phyloP scores from a whole-genome alignment of 1,140 invertebrate species.

The Oncopeltus fasciatus region DNA sequence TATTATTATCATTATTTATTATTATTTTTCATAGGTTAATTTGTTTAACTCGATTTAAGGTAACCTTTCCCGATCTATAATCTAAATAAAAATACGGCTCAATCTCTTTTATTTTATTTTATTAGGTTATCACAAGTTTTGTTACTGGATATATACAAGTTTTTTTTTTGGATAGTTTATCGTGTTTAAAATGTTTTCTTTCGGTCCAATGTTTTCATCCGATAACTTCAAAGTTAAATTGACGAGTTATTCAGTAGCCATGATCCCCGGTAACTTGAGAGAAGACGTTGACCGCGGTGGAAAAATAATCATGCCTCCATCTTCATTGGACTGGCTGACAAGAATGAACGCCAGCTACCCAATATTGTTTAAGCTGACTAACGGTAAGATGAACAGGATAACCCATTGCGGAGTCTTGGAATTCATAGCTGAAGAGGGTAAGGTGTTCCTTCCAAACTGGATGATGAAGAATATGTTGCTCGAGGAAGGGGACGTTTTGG shows the following conservation, averaged over 20 bases:
- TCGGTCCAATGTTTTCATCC: slow-evolving; percentile 73
- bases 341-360: slow-evolving; percentile 94
- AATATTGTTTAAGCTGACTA: slow-evolving; percentile 95
- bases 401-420: slow-evolving; percentile 98
- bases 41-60: too few species aligned
- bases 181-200: too few species aligned
- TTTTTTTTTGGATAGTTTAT: too few species aligned
- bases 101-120: too few species aligned
- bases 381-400: slow-evolving; percentile 64
- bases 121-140: too few species aligned
- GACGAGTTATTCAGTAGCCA: slow-evolving; percentile 86
- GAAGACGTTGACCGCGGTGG: slow-evolving; percentile 90
- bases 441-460: slow-evolving; percentile 33
- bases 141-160: too few species aligned
- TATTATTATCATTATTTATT: too few species aligned
- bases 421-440: slow-evolving; percentile 95
- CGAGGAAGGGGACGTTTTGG: slow-evolving; percentile 75
- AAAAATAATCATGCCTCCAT: slow-evolving; percentile 98
- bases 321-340: slow-evolving; percentile 83
- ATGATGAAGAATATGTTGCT: slow-evolving; percentile 96
- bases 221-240: slow-evolving; percentile 68
- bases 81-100: too few species aligned
- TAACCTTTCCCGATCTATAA: too few species aligned
- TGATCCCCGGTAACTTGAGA: slow-evolving; percentile 83
- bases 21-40: too few species aligned